Evolutionary conservation across 2,113 vertebrate species (phyloP), one percentile per base, ranked within the genome.

Genomic region (Anolis carolinensis): DNA sequence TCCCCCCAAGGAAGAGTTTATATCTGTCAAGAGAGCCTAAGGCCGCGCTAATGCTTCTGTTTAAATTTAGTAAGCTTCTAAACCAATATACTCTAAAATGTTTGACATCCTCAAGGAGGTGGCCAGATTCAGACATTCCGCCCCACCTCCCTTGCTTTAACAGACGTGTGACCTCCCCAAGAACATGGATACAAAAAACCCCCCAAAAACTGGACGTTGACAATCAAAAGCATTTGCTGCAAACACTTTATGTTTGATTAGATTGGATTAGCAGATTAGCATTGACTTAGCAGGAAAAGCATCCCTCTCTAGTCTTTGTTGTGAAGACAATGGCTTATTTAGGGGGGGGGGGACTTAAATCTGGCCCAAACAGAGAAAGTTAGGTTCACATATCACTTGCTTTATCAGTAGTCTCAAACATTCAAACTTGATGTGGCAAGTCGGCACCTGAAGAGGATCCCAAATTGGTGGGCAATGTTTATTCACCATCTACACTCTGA

Each of bases 1-100:
- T 93, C 90, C 89, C 92, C 94, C 92, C 86, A 85, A 94, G 95
- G 94, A 91, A 93, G 93, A 93, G 86, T 93, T 91, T 89, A 80
- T 93, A 90, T 89, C 91, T 91, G 87, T 90, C 88, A 91, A 91
- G 94, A 92, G 93, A 93, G 27, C 89, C 91, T 10, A 30, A 77
- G 92, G 92, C 91, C 83, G 86, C 32, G 83, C 76, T 87, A 90
- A 94, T 88, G 84, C 89, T 87, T 85, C 90, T 86, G 90, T 93
- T 92, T 91, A 93, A 92, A 94, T 90, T 93, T 86, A 85, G 87
- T 86, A 89, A 94, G 91, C 90, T 83, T 87, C 93, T 90, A 85
- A 92, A 89, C 91, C 86, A 80, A 86, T 84, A 81, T 85, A 44
- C 73, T 82, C 23, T 25, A 32, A 70, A 76, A 39, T 32, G 82